A percentile compares a stretch with the other conserved stretches of the same genome.
These are phyloP conservation scores for Agelastica alni DNA, from an alignment of 2,888 invertebrate genomes.

Conservation along the genomic window DNA sequence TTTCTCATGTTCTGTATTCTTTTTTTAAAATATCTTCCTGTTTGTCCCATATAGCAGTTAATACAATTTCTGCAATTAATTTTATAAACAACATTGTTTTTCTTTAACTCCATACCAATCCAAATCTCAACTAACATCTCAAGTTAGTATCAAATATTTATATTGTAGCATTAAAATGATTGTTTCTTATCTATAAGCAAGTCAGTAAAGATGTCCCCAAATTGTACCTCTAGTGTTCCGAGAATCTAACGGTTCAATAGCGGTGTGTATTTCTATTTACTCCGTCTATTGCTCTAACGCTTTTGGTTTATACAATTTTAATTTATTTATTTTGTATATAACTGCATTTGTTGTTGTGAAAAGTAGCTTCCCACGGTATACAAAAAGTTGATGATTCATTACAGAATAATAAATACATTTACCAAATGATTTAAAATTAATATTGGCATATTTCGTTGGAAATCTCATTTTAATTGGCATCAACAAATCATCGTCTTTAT, in stretches of 20 bases:
- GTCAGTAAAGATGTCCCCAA: conserved; percentile 3
- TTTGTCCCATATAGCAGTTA: too few relatives aligned
- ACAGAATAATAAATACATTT: conserved; percentile 12
- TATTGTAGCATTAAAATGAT: too few relatives aligned
- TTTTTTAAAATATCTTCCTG: too few relatives aligned
- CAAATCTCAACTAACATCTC: too few relatives aligned
- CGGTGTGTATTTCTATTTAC: background rate
- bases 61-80: too few relatives aligned
- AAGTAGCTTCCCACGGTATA: conserved; percentile 13
- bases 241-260: conserved; percentile 4
- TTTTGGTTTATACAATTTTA: background rate
- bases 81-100: too few relatives aligned
- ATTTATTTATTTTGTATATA: conserved; percentile 3
- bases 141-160: too few relatives aligned
- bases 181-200: too few relatives aligned
- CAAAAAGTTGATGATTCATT: conserved; percentile 16
- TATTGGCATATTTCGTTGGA: conserved; percentile 3
- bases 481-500: conserved; percentile 3
- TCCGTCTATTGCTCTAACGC: background rate
- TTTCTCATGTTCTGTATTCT: too few relatives aligned
- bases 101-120: too few relatives aligned
- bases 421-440: conserved; percentile 13
- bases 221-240: conserved; percentile 7
- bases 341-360: conserved; percentile 12
- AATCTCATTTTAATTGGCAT: conserved; percentile 1